Evolutionary conservation across 2,888 invertebrate species (phyloP).

Genomic region (Congeria kusceri): DNA sequence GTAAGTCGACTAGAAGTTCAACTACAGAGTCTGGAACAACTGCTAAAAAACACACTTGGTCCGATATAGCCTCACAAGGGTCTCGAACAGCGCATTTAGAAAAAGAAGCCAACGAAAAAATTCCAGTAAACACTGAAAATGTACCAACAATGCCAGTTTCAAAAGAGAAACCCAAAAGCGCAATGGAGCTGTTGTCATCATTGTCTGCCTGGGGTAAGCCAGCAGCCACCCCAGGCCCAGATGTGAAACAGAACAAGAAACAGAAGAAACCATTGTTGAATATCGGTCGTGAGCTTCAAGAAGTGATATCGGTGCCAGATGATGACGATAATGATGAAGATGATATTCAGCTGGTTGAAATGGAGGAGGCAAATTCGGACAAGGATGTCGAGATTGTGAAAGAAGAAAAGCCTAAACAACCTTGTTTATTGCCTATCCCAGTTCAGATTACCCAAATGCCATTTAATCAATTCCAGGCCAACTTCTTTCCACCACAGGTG

Average conservation of each 20-base stretch:
- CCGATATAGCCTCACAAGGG: not conserved
- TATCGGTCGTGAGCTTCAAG: not conserved
- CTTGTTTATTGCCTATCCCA: no score
- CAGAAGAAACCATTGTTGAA: not conserved
- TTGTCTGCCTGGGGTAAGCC: slow-evolving; percentile 26
- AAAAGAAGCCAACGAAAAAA: not conserved
- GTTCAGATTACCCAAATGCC: no score
- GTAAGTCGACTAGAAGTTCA: not conserved
- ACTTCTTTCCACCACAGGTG: not conserved
- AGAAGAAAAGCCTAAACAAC: not conserved
- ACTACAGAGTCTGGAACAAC: not conserved
- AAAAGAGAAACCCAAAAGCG: not conserved
- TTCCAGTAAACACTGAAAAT: not conserved
- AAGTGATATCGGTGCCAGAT: slow-evolving; percentile 28
- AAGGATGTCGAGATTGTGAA: not conserved
- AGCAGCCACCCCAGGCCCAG: slow-evolving; percentile 7
- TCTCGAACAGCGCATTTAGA: not conserved
- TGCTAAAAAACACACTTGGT: not conserved
- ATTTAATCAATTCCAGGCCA: not conserved
- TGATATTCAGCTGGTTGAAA: slow-evolving; percentile 39
- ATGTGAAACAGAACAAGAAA: slow-evolving; percentile 8
- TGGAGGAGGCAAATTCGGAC: not conserved
- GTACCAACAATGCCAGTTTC: not conserved
- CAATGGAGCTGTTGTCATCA: slow-evolving; percentile 19
- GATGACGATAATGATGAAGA: slow-evolving; percentile 23